A percentile compares a stretch with the other conserved stretches of the same genome.
phyloP scores from a whole-genome alignment of 2,888 invertebrate genomes.

The Thymelicus sylvestris region DNA sequence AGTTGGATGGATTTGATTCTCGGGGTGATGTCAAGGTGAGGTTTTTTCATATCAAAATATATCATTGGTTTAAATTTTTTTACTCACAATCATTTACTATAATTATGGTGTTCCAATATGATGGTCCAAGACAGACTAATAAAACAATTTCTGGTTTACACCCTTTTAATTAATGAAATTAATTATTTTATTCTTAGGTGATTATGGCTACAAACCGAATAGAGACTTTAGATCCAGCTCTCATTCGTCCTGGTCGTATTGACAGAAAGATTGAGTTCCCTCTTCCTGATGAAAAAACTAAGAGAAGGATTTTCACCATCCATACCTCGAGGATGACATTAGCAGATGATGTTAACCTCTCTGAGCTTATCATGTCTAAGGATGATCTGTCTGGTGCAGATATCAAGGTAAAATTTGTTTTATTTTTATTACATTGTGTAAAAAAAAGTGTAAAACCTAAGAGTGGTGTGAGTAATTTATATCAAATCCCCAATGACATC shows the following conservation, averaged over 20 bases:
- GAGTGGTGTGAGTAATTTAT: too few species aligned
- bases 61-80: too few species aligned
- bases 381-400: constrained; percentile 99
- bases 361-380: constrained; percentile 99
- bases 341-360: constrained; percentile 97
- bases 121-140: too few species aligned
- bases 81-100: too few species aligned
- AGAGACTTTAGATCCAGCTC: constrained; percentile 98
- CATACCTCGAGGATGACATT: constrained; percentile 99
- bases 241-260: constrained; percentile 99
- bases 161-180: too few species aligned
- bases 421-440: too few species aligned
- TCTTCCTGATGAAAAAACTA: constrained; percentile 99
- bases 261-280: constrained; percentile 99
- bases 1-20: constrained; percentile 98
- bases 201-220: constrained; percentile 99
- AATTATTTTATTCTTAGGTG: constrained; percentile 83
- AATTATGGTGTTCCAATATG: too few species aligned
- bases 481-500: too few species aligned
- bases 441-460: too few species aligned
- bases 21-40: constrained; percentile 97
- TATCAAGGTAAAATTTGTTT: constrained; percentile 87
- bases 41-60: neutral
- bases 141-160: too few species aligned
- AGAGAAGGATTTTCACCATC: constrained; percentile 97